Evolutionary conservation across 2,113 vertebrate species (phyloP).

Genomic region (Donacobius atricapilla): DNA sequence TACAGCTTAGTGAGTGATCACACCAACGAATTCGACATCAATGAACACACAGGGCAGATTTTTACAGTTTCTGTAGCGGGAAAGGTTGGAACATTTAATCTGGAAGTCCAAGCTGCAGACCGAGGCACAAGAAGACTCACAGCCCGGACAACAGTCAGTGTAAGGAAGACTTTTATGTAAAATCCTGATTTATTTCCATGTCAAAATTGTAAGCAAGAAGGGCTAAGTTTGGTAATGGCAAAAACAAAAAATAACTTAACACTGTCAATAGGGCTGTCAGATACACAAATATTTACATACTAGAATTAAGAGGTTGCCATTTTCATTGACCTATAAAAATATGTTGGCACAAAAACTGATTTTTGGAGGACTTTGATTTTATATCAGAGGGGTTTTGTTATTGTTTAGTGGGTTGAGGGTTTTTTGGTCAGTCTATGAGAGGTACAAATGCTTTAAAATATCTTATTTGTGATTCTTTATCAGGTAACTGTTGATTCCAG

Average conservation of each 20-base stretch:
- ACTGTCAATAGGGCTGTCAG: too few relatives aligned
- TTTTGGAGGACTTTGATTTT: neutral
- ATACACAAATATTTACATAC: neutral
- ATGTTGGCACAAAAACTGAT: neutral
- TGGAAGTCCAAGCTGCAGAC: slow-evolving; percentile 70
- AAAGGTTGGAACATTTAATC: neutral
- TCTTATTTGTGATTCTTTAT: neutral
- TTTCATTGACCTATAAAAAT: neutral
- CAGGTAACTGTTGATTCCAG: slow-evolving; percentile 67
- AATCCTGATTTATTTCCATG: neutral
- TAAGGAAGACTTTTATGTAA: slow-evolving; percentile 18
- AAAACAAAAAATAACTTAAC: neutral
- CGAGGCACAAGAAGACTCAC: slow-evolving; percentile 22
- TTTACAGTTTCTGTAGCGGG: slow-evolving; percentile 66
- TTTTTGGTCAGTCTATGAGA: neutral
- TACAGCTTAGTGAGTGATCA: slow-evolving; percentile 64
- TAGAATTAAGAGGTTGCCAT: neutral
- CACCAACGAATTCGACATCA: slow-evolving; percentile 54
- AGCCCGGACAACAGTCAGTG: slow-evolving; percentile 55
- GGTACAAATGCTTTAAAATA: neutral
- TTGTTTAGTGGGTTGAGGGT: neutral
- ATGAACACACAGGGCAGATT: slow-evolving; percentile 71
- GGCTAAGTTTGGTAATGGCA: neutral
- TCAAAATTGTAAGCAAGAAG: neutral
- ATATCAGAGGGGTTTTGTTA: neutral